These are phyloP conservation scores for Myotis findleyi DNA, from an alignment of 2,797 vertebrate species.

Conservation along the genomic window DNA sequence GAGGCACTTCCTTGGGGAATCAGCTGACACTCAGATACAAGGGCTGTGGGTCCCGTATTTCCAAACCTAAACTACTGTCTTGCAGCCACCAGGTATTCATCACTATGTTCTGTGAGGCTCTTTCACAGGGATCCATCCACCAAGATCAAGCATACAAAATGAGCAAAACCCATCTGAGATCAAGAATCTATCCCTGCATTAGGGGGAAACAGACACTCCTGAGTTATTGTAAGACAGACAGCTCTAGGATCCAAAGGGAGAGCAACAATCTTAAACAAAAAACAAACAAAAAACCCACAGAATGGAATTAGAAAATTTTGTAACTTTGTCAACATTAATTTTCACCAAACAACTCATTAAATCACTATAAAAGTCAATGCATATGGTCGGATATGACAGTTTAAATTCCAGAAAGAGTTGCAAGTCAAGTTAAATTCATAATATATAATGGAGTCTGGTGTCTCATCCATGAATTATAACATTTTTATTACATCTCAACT, in stretches of 20 bases:
- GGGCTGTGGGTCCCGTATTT: not conserved
- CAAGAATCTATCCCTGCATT: not conserved
- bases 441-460: slow-evolving; percentile 64
- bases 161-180: not conserved
- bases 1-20: not conserved
- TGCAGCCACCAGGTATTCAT: not conserved
- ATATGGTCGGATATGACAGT: slow-evolving; percentile 73
- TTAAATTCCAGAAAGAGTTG: slow-evolving; percentile 74
- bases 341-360: slow-evolving; percentile 83
- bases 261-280: not conserved
- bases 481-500: slow-evolving; percentile 78
- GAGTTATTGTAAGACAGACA: slow-evolving; percentile 17
- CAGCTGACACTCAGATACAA: not conserved
- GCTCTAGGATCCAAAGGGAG: slow-evolving; percentile 41
- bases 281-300: not conserved
- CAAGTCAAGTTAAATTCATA: slow-evolving; percentile 75
- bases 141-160: not conserved
- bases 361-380: slow-evolving; percentile 80
- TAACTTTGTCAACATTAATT: slow-evolving; percentile 82
- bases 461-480: slow-evolving; percentile 74
- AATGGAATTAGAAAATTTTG: slow-evolving; percentile 57
- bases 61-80: not conserved
- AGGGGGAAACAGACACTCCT: not conserved
- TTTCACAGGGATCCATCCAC: not conserved
- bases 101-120: not conserved